Conservation (phyloP, 2,797 vertebrate species). For the Argya squamiceps region DNA sequence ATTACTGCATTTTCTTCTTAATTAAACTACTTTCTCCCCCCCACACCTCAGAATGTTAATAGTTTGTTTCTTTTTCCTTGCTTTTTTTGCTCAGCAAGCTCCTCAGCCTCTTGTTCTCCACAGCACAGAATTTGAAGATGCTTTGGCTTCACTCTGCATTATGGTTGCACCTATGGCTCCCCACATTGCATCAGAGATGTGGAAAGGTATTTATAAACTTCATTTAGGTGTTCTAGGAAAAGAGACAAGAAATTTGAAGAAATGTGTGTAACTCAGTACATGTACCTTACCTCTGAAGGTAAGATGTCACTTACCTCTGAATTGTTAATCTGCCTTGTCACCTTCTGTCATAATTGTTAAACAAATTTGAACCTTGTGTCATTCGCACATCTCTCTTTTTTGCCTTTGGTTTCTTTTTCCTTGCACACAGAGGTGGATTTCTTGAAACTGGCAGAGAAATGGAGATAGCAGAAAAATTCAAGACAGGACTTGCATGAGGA, state of each 20-base stretch:
- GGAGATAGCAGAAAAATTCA: background rate
- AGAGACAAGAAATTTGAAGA: background rate
- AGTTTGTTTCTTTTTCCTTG: background rate
- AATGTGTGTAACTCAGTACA: background rate
- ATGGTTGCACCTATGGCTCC: constrained; percentile 94
- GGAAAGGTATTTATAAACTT: constrained; percentile 85
- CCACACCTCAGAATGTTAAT: background rate
- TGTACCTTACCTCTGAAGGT: background rate
- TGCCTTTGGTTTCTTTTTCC: background rate
- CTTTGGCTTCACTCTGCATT: constrained; percentile 83
- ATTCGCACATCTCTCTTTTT: background rate
- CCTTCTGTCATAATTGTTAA: background rate
- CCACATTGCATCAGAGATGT: constrained; percentile 92
- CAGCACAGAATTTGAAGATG: constrained; percentile 92
- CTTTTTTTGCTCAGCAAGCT: constrained; percentile 76
- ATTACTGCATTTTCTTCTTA: background rate
- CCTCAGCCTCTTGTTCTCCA: constrained; percentile 81
- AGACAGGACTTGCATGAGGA: background rate
- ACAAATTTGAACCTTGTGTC: background rate
- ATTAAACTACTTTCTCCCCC: background rate
- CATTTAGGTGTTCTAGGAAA: background rate
- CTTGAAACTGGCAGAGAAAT: background rate
- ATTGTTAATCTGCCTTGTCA: background rate
- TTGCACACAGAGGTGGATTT: background rate
- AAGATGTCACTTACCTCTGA: background rate